phyloP scores from a whole-genome alignment of 2,888 invertebrate species.

The Anaspis maculata region DNA sequence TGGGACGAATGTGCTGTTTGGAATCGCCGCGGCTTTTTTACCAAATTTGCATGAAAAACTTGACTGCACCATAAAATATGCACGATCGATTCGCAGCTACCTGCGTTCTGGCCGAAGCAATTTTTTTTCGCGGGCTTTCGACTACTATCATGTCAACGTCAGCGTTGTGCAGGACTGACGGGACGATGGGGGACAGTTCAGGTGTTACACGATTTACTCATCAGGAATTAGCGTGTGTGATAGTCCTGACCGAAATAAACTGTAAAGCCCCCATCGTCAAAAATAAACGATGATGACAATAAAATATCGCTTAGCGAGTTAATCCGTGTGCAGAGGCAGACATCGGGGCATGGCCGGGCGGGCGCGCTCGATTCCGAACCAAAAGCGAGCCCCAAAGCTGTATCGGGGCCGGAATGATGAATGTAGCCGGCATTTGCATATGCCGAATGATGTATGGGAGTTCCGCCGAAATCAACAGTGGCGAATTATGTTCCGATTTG shows the following conservation, averaged over 20 bases:
- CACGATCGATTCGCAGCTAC: too few species aligned
- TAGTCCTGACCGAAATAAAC: conserved; percentile 18
- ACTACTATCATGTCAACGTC: too few species aligned
- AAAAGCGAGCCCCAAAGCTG: conserved; percentile 19
- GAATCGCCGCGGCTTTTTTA: too few species aligned
- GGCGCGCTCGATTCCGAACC: conserved; percentile 16
- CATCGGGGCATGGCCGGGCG: too few species aligned
- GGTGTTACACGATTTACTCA: conserved; percentile 18
- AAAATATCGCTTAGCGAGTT: conserved; percentile 33
- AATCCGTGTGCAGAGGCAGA: too few species aligned
- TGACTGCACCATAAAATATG: too few species aligned
- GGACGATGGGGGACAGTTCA: too few species aligned
- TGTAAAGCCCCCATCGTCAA: conserved; percentile 29
- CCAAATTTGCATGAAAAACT: too few species aligned
- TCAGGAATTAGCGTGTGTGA: conserved; percentile 18
- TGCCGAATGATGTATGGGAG: conserved; percentile 41
- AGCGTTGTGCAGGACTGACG: too few species aligned
- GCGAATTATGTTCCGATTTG: conserved; percentile 40
- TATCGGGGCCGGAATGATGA: conserved; percentile 34
- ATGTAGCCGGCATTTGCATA: conserved; percentile 41
- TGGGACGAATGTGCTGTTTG: too few species aligned
- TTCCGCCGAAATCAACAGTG: conserved; percentile 40
- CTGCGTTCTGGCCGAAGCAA: too few species aligned
- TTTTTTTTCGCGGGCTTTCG: too few species aligned
- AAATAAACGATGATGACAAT: conserved; percentile 35